Base-by-base conservation (phyloP, 1,140 invertebrate genomes). In the Ostrea denselamellosa region DNA sequence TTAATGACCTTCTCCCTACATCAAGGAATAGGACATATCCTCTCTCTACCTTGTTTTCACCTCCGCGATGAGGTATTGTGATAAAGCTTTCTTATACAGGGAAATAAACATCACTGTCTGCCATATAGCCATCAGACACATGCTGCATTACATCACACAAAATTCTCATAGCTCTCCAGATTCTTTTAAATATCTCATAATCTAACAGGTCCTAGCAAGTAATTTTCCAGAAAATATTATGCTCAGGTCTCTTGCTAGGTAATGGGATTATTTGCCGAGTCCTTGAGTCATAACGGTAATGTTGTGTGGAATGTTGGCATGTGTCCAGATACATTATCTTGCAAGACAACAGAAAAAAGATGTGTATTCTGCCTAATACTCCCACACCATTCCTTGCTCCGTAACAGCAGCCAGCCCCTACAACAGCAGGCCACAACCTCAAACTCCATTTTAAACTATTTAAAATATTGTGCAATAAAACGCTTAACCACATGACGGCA, bases 271-370 rank as follows among this genome's bases (percentile, higher is more conserved):
- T 77, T 25, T 77, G 62, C 58, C 28, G 85, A 85, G 85, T 85
- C 85, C 85, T 85, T 85, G 85, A 85, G 85, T 85, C 85, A 85
- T 68, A 68, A 25, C 68, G 12, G 84, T 28, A 65, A 22, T 28
- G 84, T 71, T 25, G 53, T 65, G 84, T 34, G 84, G 84, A 22
- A 85, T 44, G 85, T 85, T 85, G 85, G 85, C 85, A 85, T 19
- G 19, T 52, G 34, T 58, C 85, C 85, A 85, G 85, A 68, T 65
- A 68, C 68, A 85, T 85, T 85, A 85, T 85, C 85, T 68, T 68
- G 54, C 85, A 62, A 77, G 68, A 77, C 68, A 77, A 77, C 68
- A 77, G 68, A 77, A 77, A 77, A 77, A 77, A 77, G 68, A 77
- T 77, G 68, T 77, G 68, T 77, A 77, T 77, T 34, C 68, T 77